Evolutionary conservation across 2,888 invertebrate species (phyloP).

Genomic region (Andrena minutula): DNA sequence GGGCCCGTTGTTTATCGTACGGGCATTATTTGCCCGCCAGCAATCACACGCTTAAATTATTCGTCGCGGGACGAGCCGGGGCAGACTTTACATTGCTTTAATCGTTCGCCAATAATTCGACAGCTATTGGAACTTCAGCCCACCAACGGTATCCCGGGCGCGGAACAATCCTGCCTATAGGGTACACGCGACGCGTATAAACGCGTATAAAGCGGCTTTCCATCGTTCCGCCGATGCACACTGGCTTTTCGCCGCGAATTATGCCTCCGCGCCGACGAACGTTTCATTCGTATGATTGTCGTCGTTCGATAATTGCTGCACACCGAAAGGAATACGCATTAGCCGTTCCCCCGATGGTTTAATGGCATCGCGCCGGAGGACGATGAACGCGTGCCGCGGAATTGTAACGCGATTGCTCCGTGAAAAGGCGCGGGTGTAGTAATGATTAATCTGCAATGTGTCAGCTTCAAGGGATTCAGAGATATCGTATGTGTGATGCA

Average conservation of each 20-base stretch:
- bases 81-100: conserved; percentile 80
- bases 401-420: conserved; percentile 13
- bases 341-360: conserved; percentile 27
- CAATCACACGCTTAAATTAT: conserved; percentile 82
- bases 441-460: not conserved
- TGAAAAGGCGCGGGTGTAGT: not conserved
- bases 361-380: conserved; percentile 24
- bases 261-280: conserved; percentile 42
- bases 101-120: conserved; percentile 78
- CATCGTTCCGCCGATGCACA: conserved; percentile 24
- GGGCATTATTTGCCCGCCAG: conserved; percentile 77
- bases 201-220: conserved; percentile 47
- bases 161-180: conserved; percentile 53
- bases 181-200: conserved; percentile 33
- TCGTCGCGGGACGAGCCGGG: conserved; percentile 71
- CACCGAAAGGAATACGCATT: conserved; percentile 48
- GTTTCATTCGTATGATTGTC: conserved; percentile 50
- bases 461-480: not conserved
- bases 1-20: conserved; percentile 80
- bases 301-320: conserved; percentile 44
- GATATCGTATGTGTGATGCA: not conserved
- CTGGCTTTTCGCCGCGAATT: conserved; percentile 54
- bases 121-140: conserved; percentile 71
- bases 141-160: conserved; percentile 41
- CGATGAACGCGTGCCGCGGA: not conserved